These are phyloP conservation scores for Choristoneura rosaceana DNA, from an alignment of 2,888 invertebrate species.

Conservation along the genomic window DNA sequence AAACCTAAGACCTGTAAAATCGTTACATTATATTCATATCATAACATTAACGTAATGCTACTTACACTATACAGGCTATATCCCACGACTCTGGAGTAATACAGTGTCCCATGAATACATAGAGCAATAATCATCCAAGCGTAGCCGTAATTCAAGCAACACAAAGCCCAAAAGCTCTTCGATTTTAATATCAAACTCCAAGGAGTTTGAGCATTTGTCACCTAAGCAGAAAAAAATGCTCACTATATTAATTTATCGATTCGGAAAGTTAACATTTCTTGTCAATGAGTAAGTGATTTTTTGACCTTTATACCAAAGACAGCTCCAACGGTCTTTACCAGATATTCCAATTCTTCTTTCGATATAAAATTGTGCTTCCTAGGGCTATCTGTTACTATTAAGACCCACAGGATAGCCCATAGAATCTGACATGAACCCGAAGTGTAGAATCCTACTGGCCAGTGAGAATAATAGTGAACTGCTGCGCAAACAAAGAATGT, in stretches of 20 bases:
- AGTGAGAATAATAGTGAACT: constrained; percentile 86
- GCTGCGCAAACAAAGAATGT: constrained; percentile 88
- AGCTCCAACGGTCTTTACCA: constrained; percentile 84
- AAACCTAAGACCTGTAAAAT: neutral
- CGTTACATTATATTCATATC: neutral
- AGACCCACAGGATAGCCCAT: constrained; percentile 85
- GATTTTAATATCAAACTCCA: constrained; percentile 74
- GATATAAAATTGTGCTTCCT: constrained; percentile 86
- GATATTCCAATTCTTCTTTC: constrained; percentile 85
- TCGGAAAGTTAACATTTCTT: neutral
- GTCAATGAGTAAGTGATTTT: neutral
- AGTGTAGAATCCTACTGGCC: constrained; percentile 89
- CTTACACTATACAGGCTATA: constrained; percentile 72
- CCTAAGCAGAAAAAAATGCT: constrained; percentile 55
- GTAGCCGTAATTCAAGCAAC: constrained; percentile 76
- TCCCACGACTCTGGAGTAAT: constrained; percentile 63
- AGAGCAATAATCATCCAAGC: constrained; percentile 79
- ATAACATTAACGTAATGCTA: neutral
- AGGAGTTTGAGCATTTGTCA: constrained; percentile 71
- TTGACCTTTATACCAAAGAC: constrained; percentile 75
- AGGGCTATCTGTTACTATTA: constrained; percentile 87
- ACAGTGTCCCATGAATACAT: constrained; percentile 74
- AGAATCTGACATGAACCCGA: constrained; percentile 82
- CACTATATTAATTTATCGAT: neutral
- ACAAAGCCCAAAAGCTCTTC: constrained; percentile 73